Base-by-base conservation (phyloP, 2,888 invertebrate species). In the Ypsolopha scabrella region DNA sequence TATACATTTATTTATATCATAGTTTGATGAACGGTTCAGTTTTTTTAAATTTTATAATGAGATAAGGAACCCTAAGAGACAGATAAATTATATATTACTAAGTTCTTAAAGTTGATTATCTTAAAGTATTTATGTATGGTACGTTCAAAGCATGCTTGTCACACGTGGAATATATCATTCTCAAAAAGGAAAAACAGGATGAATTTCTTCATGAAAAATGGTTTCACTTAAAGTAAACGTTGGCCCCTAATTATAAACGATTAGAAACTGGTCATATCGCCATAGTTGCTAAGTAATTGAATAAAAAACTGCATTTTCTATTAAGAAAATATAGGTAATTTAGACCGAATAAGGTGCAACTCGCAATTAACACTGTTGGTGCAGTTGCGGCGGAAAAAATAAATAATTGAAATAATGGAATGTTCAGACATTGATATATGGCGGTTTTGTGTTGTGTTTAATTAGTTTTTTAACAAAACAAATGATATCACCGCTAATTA, bases 241-340 rank as follows among this genome's bases (percentile, higher is more conserved):
- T 43, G 37, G 13, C 24, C 13, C n/a, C 50, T 43, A 50, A 50
- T 50, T 50, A 43, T 9, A 41, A 50, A 8, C 41, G 43, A 50
- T 50, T 50, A 50, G 47, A 47, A 37, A 47, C 47, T 37, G 37
- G 37, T 33, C 36, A 43, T 24, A 43, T n/a, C 37, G 13, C 47
- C 35, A 3, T 35, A 10, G 11, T 13, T 8, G 37, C 8, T 36
- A 14, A 36, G 51, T 51, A 51, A 51, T 51, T 51, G 14, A 51
- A 51, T 51, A 51, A 51, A 50, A 48, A 51, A 41, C 35, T 48
- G 50, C 35, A 43, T 50, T 50, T 50, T 51, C 45, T 34, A 51
- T 51, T 51, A 51, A 24, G 37, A 36, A 36, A 37, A 37, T 24
- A 34, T 51, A 41, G 34, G 43, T 43, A 13, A 13, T 51, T 45